Evolutionary conservation across 1,140 invertebrate genomes (phyloP).

Genomic region (Plectrocnemia conspersa): DNA sequence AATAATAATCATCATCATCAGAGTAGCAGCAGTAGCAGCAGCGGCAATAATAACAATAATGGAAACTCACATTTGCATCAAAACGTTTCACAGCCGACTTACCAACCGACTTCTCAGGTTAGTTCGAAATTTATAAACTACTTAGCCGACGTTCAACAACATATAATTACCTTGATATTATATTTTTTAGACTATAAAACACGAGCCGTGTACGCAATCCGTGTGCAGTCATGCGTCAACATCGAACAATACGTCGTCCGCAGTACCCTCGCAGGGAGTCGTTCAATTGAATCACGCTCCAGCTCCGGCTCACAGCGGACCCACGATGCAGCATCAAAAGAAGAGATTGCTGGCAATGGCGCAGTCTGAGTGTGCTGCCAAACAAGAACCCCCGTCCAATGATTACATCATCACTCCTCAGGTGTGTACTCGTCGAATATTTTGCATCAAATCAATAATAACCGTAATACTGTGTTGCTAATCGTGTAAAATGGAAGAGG

Average conservation of each 20-base stretch:
- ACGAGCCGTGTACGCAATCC: slow-evolving; percentile 30
- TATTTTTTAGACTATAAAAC: slow-evolving; percentile 29
- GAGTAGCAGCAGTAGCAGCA: slow-evolving; percentile 41
- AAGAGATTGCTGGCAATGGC: slow-evolving; percentile 78
- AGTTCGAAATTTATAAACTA: too few species aligned
- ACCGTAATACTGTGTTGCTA: too few species aligned
- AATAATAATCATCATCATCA: slow-evolving; percentile 35
- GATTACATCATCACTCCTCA: slow-evolving; percentile 29
- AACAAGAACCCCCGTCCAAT: slow-evolving; percentile 35
- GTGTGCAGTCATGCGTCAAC: slow-evolving; percentile 25
- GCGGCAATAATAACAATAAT: slow-evolving; percentile 34
- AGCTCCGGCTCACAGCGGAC: slow-evolving; percentile 52
- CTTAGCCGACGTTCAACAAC: too few species aligned
- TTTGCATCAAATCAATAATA: background rate
- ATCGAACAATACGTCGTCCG: slow-evolving; percentile 31
- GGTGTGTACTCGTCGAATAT: slow-evolving; percentile 40
- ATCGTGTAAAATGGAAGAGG: too few species aligned
- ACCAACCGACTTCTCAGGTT: background rate
- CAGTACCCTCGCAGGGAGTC: slow-evolving; percentile 22
- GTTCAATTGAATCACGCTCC: slow-evolving; percentile 11
- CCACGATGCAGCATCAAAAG: slow-evolving; percentile 72
- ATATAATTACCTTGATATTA: too few species aligned
- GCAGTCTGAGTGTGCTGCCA: slow-evolving; percentile 67
- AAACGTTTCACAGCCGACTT: background rate
- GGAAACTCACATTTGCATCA: background rate